These are phyloP conservation scores for Perizoma affinitatum DNA, from an alignment of 2,888 invertebrate species.

Conservation along the genomic window DNA sequence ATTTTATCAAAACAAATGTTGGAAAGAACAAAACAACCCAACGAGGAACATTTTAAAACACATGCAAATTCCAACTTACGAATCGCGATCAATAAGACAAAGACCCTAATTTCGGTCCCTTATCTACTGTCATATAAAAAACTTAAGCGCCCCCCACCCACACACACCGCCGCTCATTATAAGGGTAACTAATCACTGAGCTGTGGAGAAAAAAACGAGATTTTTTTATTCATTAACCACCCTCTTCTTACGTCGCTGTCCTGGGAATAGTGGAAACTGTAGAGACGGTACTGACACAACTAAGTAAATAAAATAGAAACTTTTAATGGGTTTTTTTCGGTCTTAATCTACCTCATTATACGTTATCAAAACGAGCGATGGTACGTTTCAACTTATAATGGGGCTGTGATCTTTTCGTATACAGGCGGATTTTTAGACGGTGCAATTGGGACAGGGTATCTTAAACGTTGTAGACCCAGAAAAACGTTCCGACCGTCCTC, in stretches of 20 bases:
- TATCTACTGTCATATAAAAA: slow-evolving; percentile 73
- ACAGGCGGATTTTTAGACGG: too few species aligned
- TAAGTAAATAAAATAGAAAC: not conserved
- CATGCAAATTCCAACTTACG: slow-evolving; percentile 35
- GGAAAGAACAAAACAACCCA: slow-evolving; percentile 1
- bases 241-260: slow-evolving; percentile 74
- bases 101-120: slow-evolving; percentile 69
- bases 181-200: slow-evolving; percentile 83
- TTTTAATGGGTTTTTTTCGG: too few species aligned
- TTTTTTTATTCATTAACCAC: slow-evolving; percentile 85
- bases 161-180: slow-evolving; percentile 77
- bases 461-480: too few species aligned
- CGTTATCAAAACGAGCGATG: too few species aligned
- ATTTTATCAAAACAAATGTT: not conserved
- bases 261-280: slow-evolving; percentile 50
- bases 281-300: slow-evolving; percentile 40
- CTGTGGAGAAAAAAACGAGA: slow-evolving; percentile 76
- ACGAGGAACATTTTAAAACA: slow-evolving; percentile 13
- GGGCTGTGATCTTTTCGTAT: too few species aligned
- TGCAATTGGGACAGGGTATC: too few species aligned
- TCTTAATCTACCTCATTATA: too few species aligned
- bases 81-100: slow-evolving; percentile 63
- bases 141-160: slow-evolving; percentile 63
- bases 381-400: too few species aligned
- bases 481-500: too few species aligned